Conservation (phyloP, 2,113 vertebrate genomes). For the Dicerorhinus sumatrensis region DNA sequence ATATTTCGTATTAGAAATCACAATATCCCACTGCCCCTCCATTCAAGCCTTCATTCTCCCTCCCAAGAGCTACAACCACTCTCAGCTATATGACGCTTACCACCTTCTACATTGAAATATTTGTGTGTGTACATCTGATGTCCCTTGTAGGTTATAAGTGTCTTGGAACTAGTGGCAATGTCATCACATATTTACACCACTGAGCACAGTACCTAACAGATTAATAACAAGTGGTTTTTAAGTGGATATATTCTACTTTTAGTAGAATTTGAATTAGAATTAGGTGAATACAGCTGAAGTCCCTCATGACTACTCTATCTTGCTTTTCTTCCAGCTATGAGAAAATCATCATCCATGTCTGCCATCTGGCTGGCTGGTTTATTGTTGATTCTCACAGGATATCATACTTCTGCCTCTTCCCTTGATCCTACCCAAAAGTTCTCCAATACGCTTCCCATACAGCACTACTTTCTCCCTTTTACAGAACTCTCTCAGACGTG, state of each 20-base stretch:
- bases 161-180: neutral
- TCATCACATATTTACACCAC: neutral
- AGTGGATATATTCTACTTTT: neutral
- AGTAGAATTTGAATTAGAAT: neutral
- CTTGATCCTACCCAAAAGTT: neutral
- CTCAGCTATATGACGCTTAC: neutral
- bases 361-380: neutral
- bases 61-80: neutral
- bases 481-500: neutral
- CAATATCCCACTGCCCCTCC: neutral
- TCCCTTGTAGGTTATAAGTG: neutral
- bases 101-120: neutral
- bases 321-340: slow-evolving; percentile 16
- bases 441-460: neutral
- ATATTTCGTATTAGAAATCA: neutral
- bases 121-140: neutral
- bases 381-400: neutral
- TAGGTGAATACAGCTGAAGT: neutral
- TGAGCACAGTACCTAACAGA: neutral
- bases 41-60: neutral
- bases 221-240: neutral
- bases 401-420: neutral
- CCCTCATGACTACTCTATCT: neutral
- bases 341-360: neutral
- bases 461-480: neutral